Conservation (phyloP, 1,140 invertebrate species). For the Helicoverpa armigera region DNA sequence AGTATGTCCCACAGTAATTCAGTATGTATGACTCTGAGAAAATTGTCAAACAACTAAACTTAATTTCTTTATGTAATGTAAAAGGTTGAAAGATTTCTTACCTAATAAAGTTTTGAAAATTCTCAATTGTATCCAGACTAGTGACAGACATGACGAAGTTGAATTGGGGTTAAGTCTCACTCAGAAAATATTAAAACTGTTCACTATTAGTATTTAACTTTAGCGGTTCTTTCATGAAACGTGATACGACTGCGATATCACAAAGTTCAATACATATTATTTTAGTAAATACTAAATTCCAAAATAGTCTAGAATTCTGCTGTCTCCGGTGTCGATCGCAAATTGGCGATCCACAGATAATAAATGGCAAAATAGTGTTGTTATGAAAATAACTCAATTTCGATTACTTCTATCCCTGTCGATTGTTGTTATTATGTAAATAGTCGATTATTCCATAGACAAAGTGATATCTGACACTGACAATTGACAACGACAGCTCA, state of each 20-base stretch:
- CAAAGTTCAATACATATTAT: conserved; percentile 5
- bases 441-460: too few relatives aligned
- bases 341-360: not conserved
- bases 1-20: too few relatives aligned
- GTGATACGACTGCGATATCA: conserved; percentile 1
- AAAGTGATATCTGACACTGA: too few relatives aligned
- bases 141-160: conserved; percentile 74
- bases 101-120: conserved; percentile 76
- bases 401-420: not conserved
- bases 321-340: not conserved
- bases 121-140: conserved; percentile 68
- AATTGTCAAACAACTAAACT: too few relatives aligned
- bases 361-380: not conserved
- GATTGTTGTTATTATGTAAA: too few relatives aligned
- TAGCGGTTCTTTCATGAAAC: not conserved
- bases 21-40: too few relatives aligned
- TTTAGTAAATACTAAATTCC: not conserved
- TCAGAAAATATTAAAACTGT: conserved; percentile 1
- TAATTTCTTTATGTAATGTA: not conserved
- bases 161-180: conserved; percentile 57
- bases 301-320: conserved; percentile 31
- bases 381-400: not conserved
- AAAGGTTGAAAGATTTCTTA: conserved; percentile 53
- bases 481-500: not conserved
- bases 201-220: not conserved